These are phyloP conservation scores for Typhlichthys subterraneus DNA, from an alignment of 2,797 vertebrate genomes.

Conservation along the genomic window DNA sequence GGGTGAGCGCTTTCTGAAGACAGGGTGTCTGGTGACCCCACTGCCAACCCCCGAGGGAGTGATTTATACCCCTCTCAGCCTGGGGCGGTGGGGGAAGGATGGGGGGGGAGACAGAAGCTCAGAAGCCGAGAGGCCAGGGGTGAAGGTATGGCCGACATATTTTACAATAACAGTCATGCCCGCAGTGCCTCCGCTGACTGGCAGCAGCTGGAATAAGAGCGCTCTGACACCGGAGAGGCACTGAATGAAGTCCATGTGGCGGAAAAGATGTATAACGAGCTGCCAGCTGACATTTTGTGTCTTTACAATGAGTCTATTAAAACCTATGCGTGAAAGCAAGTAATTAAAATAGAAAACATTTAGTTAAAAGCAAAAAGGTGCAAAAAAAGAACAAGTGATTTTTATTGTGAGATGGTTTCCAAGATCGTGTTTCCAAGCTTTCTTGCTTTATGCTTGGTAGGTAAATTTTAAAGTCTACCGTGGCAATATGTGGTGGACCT, in stretches of 20 bases:
- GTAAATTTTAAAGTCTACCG: too few species aligned
- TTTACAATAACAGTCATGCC: slow-evolving; percentile 48
- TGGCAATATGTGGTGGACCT: too few species aligned
- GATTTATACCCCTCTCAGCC: slow-evolving; percentile 39
- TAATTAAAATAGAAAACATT: too few species aligned
- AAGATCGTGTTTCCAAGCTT: too few species aligned
- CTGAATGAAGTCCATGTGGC: slow-evolving; percentile 48
- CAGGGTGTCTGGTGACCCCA: slow-evolving; percentile 19
- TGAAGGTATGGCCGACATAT: slow-evolving; percentile 39
- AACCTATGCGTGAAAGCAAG: too few species aligned
- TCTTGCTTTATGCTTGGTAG: too few species aligned
- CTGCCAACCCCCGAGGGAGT: slow-evolving; percentile 15
- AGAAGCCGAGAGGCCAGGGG: slow-evolving; percentile 24
- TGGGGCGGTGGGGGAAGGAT: not conserved
- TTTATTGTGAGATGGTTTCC: too few species aligned
- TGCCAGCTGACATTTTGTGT: slow-evolving; percentile 1
- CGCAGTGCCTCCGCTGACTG: slow-evolving; percentile 33
- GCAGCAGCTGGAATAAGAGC: slow-evolving; percentile 49
- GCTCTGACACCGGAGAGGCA: slow-evolving; percentile 38
- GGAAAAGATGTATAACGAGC: slow-evolving; percentile 7
- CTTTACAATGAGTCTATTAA: too few species aligned
- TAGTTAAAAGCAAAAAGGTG: too few species aligned
- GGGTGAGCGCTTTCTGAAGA: not conserved
- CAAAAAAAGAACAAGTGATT: too few species aligned
- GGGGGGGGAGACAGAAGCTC: not conserved